These are phyloP conservation scores for Corythornis madagascariensis DNA, from an alignment of 2,113 vertebrate genomes.

Conservation along the genomic window DNA sequence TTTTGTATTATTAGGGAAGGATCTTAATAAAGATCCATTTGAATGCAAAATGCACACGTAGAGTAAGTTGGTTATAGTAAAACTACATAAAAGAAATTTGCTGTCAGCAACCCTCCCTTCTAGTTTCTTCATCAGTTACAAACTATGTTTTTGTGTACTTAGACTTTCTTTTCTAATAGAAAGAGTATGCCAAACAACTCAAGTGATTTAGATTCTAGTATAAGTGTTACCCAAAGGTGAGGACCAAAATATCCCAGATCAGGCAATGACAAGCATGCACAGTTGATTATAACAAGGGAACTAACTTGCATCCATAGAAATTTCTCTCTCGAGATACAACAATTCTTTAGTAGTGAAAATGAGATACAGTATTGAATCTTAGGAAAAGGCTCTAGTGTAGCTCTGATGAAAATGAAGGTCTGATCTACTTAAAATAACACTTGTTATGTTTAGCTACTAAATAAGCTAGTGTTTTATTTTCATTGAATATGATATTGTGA, in stretches of 20 bases:
- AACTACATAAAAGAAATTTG: slow-evolving; percentile 39
- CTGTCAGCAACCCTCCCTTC: background rate
- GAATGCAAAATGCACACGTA: slow-evolving; percentile 18
- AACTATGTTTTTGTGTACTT: background rate
- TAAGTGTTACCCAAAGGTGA: background rate
- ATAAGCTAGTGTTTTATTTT: background rate
- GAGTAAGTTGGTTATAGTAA: slow-evolving; percentile 1
- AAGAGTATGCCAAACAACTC: background rate
- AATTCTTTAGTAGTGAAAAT: slow-evolving; percentile 4
- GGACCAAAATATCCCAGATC: background rate
- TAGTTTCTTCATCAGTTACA: background rate
- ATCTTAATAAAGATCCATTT: slow-evolving; percentile 41
- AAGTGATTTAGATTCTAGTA: background rate
- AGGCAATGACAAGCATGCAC: background rate
- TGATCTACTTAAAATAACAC: background rate
- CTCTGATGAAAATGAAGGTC: background rate
- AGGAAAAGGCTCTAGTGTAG: background rate
- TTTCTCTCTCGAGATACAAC: background rate
- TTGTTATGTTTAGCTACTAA: background rate
- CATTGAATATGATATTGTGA: background rate
- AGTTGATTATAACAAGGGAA: background rate
- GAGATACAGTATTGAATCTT: background rate
- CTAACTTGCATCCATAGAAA: background rate
- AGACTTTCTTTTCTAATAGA: background rate
- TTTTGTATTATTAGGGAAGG: slow-evolving; percentile 34